Evolutionary conservation across 2,113 vertebrate genomes (phyloP), one percentile per base, ranked within the genome.

Genomic region (Pipra filicauda): DNA sequence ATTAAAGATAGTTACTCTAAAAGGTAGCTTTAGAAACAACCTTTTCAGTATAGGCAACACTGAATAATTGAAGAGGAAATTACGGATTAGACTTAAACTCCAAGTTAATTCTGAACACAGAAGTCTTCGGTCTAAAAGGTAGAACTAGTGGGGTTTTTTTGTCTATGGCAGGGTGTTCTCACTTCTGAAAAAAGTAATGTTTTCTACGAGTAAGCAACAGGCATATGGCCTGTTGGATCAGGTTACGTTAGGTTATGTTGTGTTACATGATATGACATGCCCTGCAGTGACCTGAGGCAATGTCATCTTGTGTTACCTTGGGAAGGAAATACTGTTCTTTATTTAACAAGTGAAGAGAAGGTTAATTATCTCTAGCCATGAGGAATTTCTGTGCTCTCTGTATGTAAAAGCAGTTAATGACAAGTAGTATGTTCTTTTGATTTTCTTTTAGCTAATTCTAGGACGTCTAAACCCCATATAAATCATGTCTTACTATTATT

Each of bases 261-360:
- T 90, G 88, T 91, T 98, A 96, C 96, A n/a, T 75, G 93, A 96
- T 91, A 85, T 97, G 97, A 97, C 97, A 96, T 97, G 95, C 88
- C 94, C 95, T 96, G 84, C 91, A 90, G 87, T 98, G 96, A 98
- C 96, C 97, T 73, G 91, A 97, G 97, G 97, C 98, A 95, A 96
- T 97, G 96, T 97, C 97, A 97, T 73, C 91, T 95, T 96, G 86
- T 95, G 94, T 98, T 98, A 97, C 94, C 76, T 89, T 58, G 33
- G 91, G 85, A 95, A 96, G 95, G 76, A 85, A 71, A 85, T 79
- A 86, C 75, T 91, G 72, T 97, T 97, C 97, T 98, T 97, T 97
- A 97, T 97, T 97, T 97, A 94, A 75, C 46, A 92, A 88, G 82
- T 74, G 90, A 81, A 66, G 62, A 90, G 84, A 93, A 96, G 77